A percentile compares a stretch with the other conserved stretches of the same genome.
These are phyloP conservation scores for Rhegmatorhina hoffmannsi DNA, from an alignment of 2,113 vertebrate genomes.

Conservation along the genomic window DNA sequence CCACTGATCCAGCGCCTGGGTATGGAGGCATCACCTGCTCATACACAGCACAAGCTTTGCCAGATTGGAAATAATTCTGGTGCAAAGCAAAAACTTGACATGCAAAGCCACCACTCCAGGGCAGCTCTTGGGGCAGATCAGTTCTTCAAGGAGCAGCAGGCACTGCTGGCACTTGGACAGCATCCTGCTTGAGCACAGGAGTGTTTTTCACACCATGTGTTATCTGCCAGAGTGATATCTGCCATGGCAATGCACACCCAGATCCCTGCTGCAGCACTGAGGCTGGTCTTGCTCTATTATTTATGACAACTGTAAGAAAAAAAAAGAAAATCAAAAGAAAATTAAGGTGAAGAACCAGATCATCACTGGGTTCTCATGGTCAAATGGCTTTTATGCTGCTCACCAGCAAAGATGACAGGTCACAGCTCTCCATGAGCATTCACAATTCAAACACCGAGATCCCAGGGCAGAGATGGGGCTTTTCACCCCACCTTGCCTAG, in stretches of 20 bases:
- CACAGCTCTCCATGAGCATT: not conserved
- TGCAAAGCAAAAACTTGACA: not conserved
- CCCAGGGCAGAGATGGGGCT: not conserved
- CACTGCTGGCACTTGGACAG: not conserved
- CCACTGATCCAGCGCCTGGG: rapidly evolving
- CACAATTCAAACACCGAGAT: not conserved
- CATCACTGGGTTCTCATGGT: rapidly evolving
- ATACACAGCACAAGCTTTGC: not conserved
- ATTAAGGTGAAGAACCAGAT: not conserved
- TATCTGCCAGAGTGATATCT: not conserved
- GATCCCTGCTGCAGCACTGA: not conserved
- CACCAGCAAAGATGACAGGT: not conserved
- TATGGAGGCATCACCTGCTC: rapidly evolving
- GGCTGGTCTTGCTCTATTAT: not conserved
- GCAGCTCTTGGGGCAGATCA: not conserved
- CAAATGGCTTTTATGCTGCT: not conserved
- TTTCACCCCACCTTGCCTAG: not conserved
- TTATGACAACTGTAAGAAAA: not conserved
- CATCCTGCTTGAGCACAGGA: rapidly evolving
- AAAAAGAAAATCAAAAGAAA: not conserved
- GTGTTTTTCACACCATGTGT: rapidly evolving
- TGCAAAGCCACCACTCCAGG: not conserved
- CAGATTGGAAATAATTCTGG: not conserved
- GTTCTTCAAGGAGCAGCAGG: not conserved
- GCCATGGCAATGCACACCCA: not conserved